Evolutionary conservation across 2,797 vertebrate species (phyloP).

Genomic region (Cyclopterus lumpus): DNA sequence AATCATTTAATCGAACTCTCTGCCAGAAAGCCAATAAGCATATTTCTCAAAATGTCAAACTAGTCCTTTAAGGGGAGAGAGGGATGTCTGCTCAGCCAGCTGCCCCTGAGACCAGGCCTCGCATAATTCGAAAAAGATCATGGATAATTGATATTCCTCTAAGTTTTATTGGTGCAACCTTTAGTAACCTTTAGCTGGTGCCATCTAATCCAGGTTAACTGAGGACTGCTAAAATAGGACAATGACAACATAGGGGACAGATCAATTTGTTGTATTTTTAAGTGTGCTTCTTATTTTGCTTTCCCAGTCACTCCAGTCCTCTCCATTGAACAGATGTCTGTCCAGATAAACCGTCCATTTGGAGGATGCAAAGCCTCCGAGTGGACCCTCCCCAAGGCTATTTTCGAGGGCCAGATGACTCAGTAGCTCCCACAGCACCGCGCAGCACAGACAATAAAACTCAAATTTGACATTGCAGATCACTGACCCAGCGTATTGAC

Average conservation of each 20-base stretch:
- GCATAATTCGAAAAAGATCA: not conserved
- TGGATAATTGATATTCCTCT: not conserved
- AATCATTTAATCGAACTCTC: not conserved
- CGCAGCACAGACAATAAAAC: constrained; percentile 71
- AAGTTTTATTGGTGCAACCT: not conserved
- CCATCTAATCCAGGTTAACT: not conserved
- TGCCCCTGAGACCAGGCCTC: not conserved
- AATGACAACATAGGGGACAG: constrained; percentile 10
- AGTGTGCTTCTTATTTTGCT: constrained; percentile 24
- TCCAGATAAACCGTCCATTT: constrained; percentile 66
- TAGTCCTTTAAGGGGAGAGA: not conserved
- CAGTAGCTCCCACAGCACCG: constrained; percentile 53
- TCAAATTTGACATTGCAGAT: constrained; percentile 62
- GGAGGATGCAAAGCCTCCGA: constrained; percentile 39
- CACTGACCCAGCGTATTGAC: constrained; percentile 40
- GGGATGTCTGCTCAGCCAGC: not conserved
- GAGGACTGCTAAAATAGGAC: constrained; percentile 16
- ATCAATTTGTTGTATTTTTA: constrained; percentile 22
- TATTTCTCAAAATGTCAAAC: not conserved
- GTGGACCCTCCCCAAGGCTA: constrained; percentile 52
- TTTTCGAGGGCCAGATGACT: constrained; percentile 61
- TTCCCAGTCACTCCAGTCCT: constrained; percentile 17
- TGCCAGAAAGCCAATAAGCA: not conserved
- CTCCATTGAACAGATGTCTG: constrained; percentile 59
- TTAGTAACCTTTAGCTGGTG: not conserved